Evolutionary conservation across 2,888 invertebrate species (phyloP).

Genomic region (Cerastoderma edule): DNA sequence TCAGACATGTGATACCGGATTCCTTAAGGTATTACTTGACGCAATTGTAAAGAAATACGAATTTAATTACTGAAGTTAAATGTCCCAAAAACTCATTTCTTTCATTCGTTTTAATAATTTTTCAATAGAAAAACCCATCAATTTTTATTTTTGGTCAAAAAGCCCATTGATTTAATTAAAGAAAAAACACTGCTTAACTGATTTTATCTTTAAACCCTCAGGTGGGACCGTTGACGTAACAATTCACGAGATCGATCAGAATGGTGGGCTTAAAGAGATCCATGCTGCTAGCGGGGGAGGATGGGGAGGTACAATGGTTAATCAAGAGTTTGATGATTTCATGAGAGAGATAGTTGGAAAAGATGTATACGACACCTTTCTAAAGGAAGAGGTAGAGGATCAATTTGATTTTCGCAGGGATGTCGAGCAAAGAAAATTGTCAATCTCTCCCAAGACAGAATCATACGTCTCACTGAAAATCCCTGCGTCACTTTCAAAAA

Average conservation of each 20-base stretch:
- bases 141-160: no score
- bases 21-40: background rate
- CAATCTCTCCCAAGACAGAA: background rate
- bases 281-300: constrained; percentile 1
- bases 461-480: constrained; percentile 20
- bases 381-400: constrained; percentile 24
- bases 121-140: no score
- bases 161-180: no score
- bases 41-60: background rate
- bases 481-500: constrained; percentile 14
- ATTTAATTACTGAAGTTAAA: background rate
- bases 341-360: background rate
- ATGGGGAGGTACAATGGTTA: no score
- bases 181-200: no score
- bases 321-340: background rate
- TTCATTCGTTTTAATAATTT: no score
- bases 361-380: constrained; percentile 21
- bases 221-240: background rate
- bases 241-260: background rate
- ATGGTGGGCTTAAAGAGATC: background rate
- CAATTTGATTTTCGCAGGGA: constrained; percentile 31
- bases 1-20: background rate
- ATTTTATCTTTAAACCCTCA: background rate
- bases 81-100: no score
- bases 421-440: constrained; percentile 29